Conservation (phyloP, 2,113 vertebrate genomes). For the Mastomys coucha region DNA sequence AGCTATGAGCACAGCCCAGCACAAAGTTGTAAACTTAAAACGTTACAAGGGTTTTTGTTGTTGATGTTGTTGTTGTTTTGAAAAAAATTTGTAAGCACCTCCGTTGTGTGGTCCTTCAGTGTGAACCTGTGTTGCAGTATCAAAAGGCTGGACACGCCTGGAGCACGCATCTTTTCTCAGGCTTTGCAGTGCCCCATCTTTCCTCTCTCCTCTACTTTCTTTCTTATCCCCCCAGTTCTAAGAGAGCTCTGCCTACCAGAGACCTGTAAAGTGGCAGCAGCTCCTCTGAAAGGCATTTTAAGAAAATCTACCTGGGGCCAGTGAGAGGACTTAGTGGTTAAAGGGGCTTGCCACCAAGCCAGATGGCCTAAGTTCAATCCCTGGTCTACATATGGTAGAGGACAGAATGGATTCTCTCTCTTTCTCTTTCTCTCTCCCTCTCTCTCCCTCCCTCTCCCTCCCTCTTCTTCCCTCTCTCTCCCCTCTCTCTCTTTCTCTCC, state of each 20-base stretch:
- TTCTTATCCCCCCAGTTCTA: background rate
- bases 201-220: background rate
- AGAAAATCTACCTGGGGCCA: background rate
- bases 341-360: background rate
- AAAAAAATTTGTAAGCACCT: background rate
- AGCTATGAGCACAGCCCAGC: background rate
- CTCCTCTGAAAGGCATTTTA: background rate
- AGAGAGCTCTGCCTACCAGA: background rate
- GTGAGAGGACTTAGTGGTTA: background rate
- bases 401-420: background rate
- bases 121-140: background rate
- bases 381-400: background rate
- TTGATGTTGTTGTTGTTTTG: background rate
- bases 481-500: background rate
- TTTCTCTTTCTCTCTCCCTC: background rate
- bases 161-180: background rate
- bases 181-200: background rate
- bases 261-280: background rate
- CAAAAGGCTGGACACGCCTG: background rate
- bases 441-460: background rate
- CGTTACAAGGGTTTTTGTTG: background rate
- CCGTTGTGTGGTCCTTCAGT: background rate
- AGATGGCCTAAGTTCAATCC: background rate
- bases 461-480: background rate
- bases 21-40: background rate